These are phyloP conservation scores for Craterocephalus amniculus DNA, from an alignment of 2,797 vertebrate species.

Conservation along the genomic window DNA sequence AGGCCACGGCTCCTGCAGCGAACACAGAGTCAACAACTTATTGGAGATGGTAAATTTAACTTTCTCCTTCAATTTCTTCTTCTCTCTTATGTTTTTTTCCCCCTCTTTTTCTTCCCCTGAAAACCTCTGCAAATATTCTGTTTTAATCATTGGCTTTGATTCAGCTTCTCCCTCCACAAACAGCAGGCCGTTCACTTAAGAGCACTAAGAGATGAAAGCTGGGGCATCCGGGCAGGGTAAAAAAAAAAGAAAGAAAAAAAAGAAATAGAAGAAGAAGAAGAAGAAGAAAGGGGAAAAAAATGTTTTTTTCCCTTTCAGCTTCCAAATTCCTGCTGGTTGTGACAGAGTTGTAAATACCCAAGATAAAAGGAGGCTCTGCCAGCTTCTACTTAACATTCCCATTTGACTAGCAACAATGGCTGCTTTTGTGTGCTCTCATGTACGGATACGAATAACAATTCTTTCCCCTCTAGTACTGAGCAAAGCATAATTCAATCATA, in stretches of 20 bases:
- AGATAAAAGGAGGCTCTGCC: constrained; percentile 76
- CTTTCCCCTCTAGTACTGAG: constrained; percentile 62
- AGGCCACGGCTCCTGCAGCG: constrained; percentile 54
- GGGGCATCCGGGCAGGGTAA: constrained; percentile 61
- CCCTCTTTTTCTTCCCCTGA: neutral
- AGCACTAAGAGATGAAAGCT: constrained; percentile 77
- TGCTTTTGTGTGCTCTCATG: constrained; percentile 62
- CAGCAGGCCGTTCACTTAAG: constrained; percentile 61
- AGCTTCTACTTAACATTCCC: constrained; percentile 78
- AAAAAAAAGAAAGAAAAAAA: constrained; percentile 37
- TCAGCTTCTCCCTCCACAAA: constrained; percentile 59
- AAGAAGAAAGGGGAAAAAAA: constrained; percentile 20
- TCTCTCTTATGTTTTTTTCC: constrained; percentile 39
- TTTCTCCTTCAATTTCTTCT: constrained; percentile 44
- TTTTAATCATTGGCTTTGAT: constrained; percentile 73
- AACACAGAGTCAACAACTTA: constrained; percentile 56
- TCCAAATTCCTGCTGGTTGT: constrained; percentile 68
- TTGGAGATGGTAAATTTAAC: constrained; percentile 59
- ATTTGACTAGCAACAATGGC: constrained; percentile 71
- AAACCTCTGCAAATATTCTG: constrained; percentile 65
- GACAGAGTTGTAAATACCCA: constrained; percentile 74
- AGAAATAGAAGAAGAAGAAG: constrained; percentile 7
- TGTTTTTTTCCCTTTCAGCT: constrained; percentile 47
- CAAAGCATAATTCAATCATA: constrained; percentile 67
- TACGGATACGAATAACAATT: constrained; percentile 50